phyloP scores from a whole-genome alignment of 64 coral and sea anemone species.

The Actinia equina region DNA sequence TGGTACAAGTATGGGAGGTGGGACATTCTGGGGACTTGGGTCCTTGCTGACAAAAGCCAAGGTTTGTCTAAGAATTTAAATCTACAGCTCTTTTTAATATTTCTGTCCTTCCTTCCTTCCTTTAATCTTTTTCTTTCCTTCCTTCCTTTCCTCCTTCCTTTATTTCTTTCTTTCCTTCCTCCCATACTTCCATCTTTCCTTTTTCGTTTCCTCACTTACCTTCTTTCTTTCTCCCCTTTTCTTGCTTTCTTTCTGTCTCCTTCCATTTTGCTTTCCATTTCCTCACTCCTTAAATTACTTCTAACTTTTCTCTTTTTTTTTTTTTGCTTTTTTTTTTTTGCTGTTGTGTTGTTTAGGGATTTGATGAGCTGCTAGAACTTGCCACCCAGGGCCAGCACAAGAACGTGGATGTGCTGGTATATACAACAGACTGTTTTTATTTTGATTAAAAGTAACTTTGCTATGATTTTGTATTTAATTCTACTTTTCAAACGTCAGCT shows the following conservation, averaged over 20 bases:
- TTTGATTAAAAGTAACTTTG: too few relatives aligned
- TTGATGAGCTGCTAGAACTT: constrained; percentile 92
- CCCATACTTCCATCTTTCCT: too few relatives aligned
- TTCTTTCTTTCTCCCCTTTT: neutral
- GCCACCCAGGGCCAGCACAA: constrained; percentile 84
- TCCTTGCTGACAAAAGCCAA: constrained; percentile 91
- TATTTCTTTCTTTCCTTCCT: neutral
- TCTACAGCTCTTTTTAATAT: neutral
- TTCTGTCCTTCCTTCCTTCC: neutral
- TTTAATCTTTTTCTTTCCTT: neutral
- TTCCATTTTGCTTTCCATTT: too few relatives aligned
- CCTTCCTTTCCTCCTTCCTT: neutral
- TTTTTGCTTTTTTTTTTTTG: neutral
- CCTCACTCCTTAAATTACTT: too few relatives aligned
- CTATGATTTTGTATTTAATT: too few relatives aligned
- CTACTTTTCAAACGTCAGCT: neutral
- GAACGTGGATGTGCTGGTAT: constrained; percentile 97
- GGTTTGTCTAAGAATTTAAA: constrained; percentile 16
- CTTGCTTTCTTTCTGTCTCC: neutral
- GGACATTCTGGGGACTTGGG: constrained; percentile 95
- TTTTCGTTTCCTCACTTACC: neutral
- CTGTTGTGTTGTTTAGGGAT: constrained; percentile 44
- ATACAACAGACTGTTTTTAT: neutral
- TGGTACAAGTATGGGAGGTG: constrained; percentile 94
- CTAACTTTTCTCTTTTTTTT: neutral